Conservation (phyloP, 2,888 invertebrate genomes). For the Panorpa germanica region DNA sequence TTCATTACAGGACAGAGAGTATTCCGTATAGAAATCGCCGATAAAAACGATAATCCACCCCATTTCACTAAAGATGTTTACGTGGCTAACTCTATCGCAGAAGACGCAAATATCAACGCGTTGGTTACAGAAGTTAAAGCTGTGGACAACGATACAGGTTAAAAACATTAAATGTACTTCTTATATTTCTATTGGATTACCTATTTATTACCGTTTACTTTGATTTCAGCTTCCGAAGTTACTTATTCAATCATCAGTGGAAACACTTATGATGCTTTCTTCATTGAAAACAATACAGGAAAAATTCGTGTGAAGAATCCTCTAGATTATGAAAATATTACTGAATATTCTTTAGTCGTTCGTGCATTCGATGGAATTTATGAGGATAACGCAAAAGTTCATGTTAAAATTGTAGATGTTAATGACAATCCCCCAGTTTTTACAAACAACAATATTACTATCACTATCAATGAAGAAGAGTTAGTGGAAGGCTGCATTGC, state of each 20-base stretch:
- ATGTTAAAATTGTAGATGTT: constrained; percentile 71
- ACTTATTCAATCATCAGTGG: constrained; percentile 76
- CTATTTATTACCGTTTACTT: too few relatives aligned
- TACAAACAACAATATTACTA: constrained; percentile 43
- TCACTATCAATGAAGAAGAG: constrained; percentile 57
- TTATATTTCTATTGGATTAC: constrained; percentile 7
- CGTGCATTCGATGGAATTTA: constrained; percentile 69
- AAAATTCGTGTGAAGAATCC: constrained; percentile 61
- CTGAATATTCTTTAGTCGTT: constrained; percentile 68
- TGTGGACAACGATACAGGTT: constrained; percentile 66
- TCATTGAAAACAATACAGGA: constrained; percentile 68
- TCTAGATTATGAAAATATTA: constrained; percentile 68
- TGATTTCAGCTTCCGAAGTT: constrained; percentile 65
- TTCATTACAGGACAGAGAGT: constrained; percentile 59
- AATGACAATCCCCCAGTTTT: constrained; percentile 89
- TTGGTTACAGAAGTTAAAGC: constrained; percentile 79
- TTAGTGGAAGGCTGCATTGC: constrained; percentile 50
- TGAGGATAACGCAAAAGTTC: constrained; percentile 65
- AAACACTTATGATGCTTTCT: constrained; percentile 71
- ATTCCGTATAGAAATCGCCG: constrained; percentile 80
- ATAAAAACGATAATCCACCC: constrained; percentile 91
- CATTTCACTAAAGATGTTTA: constrained; percentile 63
- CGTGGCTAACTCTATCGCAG: constrained; percentile 54
- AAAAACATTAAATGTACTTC: constrained; percentile 11
- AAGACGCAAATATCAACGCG: constrained; percentile 67